Evolutionary conservation across 2,888 invertebrate species (phyloP).

Genomic region (Cetonia aurata): DNA sequence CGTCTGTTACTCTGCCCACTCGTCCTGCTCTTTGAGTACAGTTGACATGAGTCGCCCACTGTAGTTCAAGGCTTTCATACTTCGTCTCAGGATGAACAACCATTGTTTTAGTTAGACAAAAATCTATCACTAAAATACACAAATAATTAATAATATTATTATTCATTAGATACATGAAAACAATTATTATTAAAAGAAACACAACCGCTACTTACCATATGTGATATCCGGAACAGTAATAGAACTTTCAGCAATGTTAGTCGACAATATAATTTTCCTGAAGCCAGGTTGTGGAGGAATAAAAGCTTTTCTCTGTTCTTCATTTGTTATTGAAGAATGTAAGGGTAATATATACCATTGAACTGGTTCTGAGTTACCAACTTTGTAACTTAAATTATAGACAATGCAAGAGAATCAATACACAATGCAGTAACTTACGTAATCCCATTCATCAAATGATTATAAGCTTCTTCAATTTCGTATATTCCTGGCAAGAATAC

Average conservation of each 20-base stretch:
- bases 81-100: slow-evolving; percentile 82
- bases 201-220: slow-evolving; percentile 71
- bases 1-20: slow-evolving; percentile 88
- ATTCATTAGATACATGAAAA: neutral
- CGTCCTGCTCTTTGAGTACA: slow-evolving; percentile 92
- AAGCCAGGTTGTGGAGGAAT: slow-evolving; percentile 71
- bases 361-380: neutral
- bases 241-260: slow-evolving; percentile 94
- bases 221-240: slow-evolving; percentile 90
- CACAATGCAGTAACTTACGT: slow-evolving; percentile 20
- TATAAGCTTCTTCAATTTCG: slow-evolving; percentile 83
- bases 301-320: slow-evolving; percentile 76
- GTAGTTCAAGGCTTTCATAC: slow-evolving; percentile 81
- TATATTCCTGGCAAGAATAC: slow-evolving; percentile 91
- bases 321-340: slow-evolving; percentile 76
- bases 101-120: slow-evolving; percentile 89
- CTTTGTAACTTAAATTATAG: slow-evolving; percentile 1
- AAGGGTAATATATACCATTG: slow-evolving; percentile 66
- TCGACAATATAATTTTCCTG: slow-evolving; percentile 89
- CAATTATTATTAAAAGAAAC: slow-evolving; percentile 48
- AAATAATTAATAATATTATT: neutral
- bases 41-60: slow-evolving; percentile 92
- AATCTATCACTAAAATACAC: slow-evolving; percentile 84
- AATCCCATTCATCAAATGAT: slow-evolving; percentile 57
- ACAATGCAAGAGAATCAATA: neutral